A percentile compares a stretch with the other conserved stretches of the same genome.
phyloP scores from a whole-genome alignment of 2,797 vertebrate species.

The Tokudaia tokunoshimensis region DNA sequence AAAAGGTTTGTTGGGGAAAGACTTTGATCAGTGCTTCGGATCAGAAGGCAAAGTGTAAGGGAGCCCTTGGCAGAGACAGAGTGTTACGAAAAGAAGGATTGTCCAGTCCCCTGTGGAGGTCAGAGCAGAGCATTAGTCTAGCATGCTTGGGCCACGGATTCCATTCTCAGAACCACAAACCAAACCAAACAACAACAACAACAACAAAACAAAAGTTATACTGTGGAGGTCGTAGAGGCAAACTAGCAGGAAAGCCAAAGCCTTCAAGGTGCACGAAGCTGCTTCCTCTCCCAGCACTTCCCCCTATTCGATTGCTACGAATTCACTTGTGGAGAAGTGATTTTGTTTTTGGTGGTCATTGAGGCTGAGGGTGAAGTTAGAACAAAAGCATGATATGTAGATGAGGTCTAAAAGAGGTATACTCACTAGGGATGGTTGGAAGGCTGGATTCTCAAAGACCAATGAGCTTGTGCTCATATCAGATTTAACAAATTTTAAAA shows the following conservation, averaged over 20 bases:
- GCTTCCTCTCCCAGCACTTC: accelerated
- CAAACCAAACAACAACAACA: background rate
- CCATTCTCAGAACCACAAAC: background rate
- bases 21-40: slow-evolving; percentile 8
- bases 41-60: background rate
- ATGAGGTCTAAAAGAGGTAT: background rate
- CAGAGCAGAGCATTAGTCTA: background rate
- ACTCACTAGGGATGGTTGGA: background rate
- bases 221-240: background rate
- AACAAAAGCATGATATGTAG: background rate
- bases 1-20: background rate
- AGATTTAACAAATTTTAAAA: background rate
- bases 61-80: background rate
- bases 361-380: background rate
- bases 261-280: accelerated
- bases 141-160: background rate
- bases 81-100: background rate
- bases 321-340: background rate
- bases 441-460: background rate
- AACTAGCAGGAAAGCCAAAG: background rate
- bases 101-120: background rate
- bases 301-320: background rate
- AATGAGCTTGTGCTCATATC: background rate
- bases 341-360: background rate
- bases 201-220: background rate